phyloP scores from a whole-genome alignment of 23 tunicate genomes.

The Ciona savignyi region DNA sequence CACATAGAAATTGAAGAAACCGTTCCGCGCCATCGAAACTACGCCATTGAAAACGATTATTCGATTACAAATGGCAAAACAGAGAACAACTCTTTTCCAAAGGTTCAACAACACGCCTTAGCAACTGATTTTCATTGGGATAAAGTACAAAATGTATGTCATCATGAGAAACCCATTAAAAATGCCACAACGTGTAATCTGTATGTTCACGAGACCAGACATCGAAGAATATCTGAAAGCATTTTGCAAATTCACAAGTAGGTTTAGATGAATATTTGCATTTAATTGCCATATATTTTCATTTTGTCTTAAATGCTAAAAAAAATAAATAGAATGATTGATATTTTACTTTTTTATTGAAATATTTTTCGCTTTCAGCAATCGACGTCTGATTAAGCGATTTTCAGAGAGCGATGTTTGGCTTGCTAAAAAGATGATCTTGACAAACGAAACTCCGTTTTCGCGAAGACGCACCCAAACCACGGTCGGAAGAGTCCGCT shows the following conservation, averaged over 20 bases:
- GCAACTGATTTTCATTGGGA: neutral
- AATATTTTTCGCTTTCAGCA: too few relatives aligned
- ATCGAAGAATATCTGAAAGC: neutral
- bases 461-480: slow-evolving; percentile 13
- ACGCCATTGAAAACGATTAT: neutral
- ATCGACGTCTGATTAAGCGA: neutral
- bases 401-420: slow-evolving; percentile 4
- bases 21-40: neutral
- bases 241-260: neutral
- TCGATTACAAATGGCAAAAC: neutral
- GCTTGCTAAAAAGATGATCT: neutral
- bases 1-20: neutral
- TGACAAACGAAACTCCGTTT: neutral
- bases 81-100: neutral
- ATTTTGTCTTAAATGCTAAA: too few relatives aligned
- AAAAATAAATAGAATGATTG: too few relatives aligned
- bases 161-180: too few relatives aligned
- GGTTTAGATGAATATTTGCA: neutral
- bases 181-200: too few relatives aligned
- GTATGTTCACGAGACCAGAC: neutral
- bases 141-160: too few relatives aligned
- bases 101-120: neutral
- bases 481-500: neutral
- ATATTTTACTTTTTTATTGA: too few relatives aligned
- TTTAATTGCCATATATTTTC: too few relatives aligned